Percentiles rank a stretch among this genome's conserved stretches.
Conservation (phyloP, 2,888 invertebrate genomes). For the Norana najaformis region DNA sequence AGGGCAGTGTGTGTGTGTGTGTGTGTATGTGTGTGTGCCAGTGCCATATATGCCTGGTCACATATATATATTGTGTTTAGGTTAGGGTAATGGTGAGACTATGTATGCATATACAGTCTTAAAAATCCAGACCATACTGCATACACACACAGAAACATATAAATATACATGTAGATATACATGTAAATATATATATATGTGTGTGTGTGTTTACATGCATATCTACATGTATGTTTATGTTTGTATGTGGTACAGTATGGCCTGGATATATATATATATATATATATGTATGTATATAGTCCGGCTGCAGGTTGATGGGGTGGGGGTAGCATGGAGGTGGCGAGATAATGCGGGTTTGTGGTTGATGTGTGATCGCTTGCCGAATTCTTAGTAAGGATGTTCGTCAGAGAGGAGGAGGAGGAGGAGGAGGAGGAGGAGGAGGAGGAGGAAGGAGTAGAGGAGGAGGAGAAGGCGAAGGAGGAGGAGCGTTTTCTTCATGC, state of each 20-base stretch:
- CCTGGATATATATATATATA: background rate
- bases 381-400: background rate
- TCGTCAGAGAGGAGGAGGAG: background rate
- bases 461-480: background rate
- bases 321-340: background rate
- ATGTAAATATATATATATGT: background rate
- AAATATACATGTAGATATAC: no score
- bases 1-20: no score
- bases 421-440: background rate
- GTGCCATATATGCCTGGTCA: background rate
- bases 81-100: background rate
- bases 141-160: no score
- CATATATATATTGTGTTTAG: no score
- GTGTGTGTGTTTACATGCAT: background rate
- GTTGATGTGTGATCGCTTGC: background rate
- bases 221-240: background rate
- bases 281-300: background rate
- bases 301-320: no score
- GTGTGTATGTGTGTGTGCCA: no score
- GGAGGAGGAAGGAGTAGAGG: no score
- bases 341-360: background rate
- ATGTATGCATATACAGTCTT: background rate
- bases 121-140: no score
- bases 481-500: background rate
- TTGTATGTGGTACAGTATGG: no score